phyloP scores from a whole-genome alignment of 2,113 vertebrate species.

The Lampris megalopsis region DNA sequence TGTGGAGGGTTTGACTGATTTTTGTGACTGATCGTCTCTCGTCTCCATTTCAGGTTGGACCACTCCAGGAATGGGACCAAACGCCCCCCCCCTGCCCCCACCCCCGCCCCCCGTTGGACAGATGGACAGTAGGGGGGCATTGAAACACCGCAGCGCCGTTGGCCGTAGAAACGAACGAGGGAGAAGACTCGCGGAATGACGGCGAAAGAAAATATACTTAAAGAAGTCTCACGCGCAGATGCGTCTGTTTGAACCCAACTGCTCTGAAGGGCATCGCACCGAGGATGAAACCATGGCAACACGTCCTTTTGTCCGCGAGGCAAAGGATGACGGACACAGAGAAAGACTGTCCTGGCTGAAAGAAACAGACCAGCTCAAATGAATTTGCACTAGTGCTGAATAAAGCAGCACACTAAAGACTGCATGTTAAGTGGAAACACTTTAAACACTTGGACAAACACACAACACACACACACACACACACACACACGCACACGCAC shows the following conservation, averaged over 20 bases:
- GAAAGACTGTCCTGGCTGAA: slow-evolving; percentile 55
- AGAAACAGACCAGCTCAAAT: slow-evolving; percentile 77
- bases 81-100: no score
- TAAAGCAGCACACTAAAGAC: slow-evolving; percentile 78
- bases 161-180: not conserved
- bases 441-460: slow-evolving; percentile 46
- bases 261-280: slow-evolving; percentile 72
- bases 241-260: slow-evolving; percentile 57
- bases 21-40: slow-evolving; percentile 29
- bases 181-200: slow-evolving; percentile 34
- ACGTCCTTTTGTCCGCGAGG: slow-evolving; percentile 63
- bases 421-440: slow-evolving; percentile 72
- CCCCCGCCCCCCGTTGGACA: slow-evolving; percentile 52
- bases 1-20: not conserved
- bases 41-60: slow-evolving; percentile 61
- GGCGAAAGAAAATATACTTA: slow-evolving; percentile 44
- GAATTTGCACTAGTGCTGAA: slow-evolving; percentile 83
- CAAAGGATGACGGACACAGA: slow-evolving; percentile 53
- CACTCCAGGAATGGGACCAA: slow-evolving; percentile 66
- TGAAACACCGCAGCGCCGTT: no score
- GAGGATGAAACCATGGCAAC: slow-evolving; percentile 79
- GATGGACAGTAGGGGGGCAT: slow-evolving; percentile 43
- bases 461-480: slow-evolving; percentile 24
- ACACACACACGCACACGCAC: slow-evolving; percentile 18
- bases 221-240: slow-evolving; percentile 61